Conservation (phyloP, 2,797 vertebrate genomes). For the Thunnus albacares region DNA sequence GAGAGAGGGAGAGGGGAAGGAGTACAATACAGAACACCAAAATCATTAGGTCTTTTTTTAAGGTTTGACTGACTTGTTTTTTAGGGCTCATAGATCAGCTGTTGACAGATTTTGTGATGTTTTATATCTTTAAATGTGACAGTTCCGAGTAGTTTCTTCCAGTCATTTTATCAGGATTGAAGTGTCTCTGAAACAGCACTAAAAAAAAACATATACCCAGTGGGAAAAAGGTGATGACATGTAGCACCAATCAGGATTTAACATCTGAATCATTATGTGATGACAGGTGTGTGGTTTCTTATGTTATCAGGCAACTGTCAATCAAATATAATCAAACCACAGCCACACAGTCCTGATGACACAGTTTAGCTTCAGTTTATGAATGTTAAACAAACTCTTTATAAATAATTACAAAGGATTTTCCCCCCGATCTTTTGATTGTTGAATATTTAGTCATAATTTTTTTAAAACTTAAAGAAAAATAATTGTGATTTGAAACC, state of each 20-base stretch:
- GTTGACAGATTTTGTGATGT: not conserved
- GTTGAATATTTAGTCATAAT: too few species aligned
- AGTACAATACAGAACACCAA: not conserved
- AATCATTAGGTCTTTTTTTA: not conserved
- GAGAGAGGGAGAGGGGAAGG: constrained; percentile 4
- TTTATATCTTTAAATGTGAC: not conserved
- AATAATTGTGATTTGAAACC: too few species aligned
- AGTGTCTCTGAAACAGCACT: too few species aligned
- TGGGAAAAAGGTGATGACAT: not conserved
- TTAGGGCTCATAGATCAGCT: not conserved
- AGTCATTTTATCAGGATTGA: too few species aligned
- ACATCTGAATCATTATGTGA: not conserved
- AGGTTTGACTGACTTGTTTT: not conserved
- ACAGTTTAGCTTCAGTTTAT: too few species aligned
- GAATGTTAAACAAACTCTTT: too few species aligned
- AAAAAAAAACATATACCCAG: not conserved
- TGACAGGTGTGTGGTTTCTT: not conserved
- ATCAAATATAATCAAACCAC: not conserved
- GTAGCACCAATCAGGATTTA: not conserved
- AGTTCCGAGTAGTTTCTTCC: not conserved
- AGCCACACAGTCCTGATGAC: not conserved
- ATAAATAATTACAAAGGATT: too few species aligned
- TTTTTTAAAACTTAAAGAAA: too few species aligned
- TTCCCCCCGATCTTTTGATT: too few species aligned
- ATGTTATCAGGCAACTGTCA: not conserved